Base-by-base conservation (phyloP, 2,888 invertebrate genomes). In the Ligdia adustata region DNA sequence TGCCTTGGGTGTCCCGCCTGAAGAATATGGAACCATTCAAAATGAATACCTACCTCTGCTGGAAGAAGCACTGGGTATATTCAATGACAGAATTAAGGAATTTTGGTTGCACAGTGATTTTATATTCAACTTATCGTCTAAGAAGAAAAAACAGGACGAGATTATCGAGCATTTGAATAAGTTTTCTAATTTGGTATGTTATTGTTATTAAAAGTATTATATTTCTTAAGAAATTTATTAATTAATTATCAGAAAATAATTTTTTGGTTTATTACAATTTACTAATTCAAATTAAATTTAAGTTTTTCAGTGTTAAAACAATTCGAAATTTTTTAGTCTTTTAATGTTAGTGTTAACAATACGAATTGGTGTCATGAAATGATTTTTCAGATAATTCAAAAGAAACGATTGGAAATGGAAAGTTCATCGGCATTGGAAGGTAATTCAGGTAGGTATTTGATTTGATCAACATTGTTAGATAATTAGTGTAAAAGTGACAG, bases 21-120 rank as follows among this genome's bases (percentile, higher is more conserved):
- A n/a, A 18, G 18, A 18, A 18, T 18, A 6, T 18, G 6, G 4
- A 6, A 6, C 4, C 18, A 5, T 18, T 5, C 4, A 18, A 18
- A 18, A 18, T 4, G 6, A 18, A 5, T 18, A 18, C 18, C 6
- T 6, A 5, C 18, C 18, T 5, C 4, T 6, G 18, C 18, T 18
- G 4, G 1, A 5, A 5, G 18, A 18, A 18, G 4, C 6, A 6
- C 4, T 5, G 6, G 18, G 18, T 5, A 5, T 18, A 18, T 18
- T 18, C 1, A 18, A 18, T 18, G 6, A 1, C 4, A 18, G 18
- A 18, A 18, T 18, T 4, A 18, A 18, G 18, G 6, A 4, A 18
- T 5, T 18, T 74, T 50, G 50, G 35, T 14, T 37, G 4, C 24
- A 35, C 14, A 24, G 9, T 4, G 24, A 44, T 6, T 29, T 29